These are phyloP conservation scores for Lordiphosa andalusiaca DNA, from an alignment of 2,888 invertebrate genomes.

Conservation along the genomic window DNA sequence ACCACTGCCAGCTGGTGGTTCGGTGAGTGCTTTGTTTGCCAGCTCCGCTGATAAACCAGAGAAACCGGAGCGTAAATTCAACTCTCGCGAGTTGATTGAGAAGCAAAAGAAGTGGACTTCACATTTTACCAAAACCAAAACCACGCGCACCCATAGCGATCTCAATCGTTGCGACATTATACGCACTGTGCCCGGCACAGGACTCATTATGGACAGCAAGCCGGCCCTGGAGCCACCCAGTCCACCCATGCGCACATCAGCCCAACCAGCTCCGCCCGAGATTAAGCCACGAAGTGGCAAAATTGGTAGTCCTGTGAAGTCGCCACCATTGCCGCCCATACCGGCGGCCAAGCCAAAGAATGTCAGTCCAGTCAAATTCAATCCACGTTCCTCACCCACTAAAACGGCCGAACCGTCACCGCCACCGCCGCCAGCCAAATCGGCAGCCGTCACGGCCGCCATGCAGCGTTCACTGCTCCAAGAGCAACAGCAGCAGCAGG, in stretches of 20 bases:
- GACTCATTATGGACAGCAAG: conserved; percentile 79
- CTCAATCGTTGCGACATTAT: conserved; percentile 82
- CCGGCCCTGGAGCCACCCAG: conserved; percentile 71
- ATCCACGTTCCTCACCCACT: conserved; percentile 76
- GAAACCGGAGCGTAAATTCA: conserved; percentile 90
- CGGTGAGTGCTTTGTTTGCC: conserved; percentile 53
- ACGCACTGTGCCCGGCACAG: conserved; percentile 81
- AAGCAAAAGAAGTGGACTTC: conserved; percentile 96
- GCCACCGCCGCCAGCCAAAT: conserved; percentile 77
- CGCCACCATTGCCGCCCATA: conserved; percentile 79
- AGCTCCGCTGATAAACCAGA: conserved; percentile 84
- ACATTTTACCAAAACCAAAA: conserved; percentile 90
- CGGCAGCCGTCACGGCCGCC: conserved; percentile 74
- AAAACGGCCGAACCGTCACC: conserved; percentile 70
- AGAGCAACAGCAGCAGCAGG: conserved; percentile 42
- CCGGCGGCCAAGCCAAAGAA: conserved; percentile 79
- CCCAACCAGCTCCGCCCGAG: conserved; percentile 73
- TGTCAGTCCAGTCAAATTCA: conserved; percentile 78
- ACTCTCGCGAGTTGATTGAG: conserved; percentile 92
- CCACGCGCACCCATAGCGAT: conserved; percentile 84
- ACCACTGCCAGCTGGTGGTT: conserved; percentile 36
- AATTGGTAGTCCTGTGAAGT: conserved; percentile 79
- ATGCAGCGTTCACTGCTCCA: conserved; percentile 75
- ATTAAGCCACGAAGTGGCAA: conserved; percentile 79
- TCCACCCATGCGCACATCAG: conserved; percentile 73